Base-by-base conservation (phyloP, 2,113 vertebrate species). In the Hymenochirus boettgeri region DNA sequence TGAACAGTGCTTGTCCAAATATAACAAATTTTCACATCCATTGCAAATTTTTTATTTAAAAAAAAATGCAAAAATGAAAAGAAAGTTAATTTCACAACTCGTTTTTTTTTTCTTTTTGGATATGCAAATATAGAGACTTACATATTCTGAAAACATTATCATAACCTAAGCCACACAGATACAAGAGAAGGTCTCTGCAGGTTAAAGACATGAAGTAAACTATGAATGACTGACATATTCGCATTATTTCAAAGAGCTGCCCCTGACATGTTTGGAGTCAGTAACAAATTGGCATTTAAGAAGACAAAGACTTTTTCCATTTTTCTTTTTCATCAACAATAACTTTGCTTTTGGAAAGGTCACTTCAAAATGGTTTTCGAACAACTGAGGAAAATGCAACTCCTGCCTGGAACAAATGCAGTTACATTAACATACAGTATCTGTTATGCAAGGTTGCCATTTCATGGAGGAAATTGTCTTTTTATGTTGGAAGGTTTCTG, bases 171-270 rank as follows among this genome's bases (percentile, higher is more conserved):
- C 58, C 47, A 69, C 65, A 24, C 15, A 60, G 47, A 50, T 67
- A 67, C 65, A 67, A 42, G 47, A 53, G 47, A 60, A 69, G 65
- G 65, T 59, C 65, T 60, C 48, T 53, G 57, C 65, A 67, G 65
- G 65, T 67, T 47, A 67, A 59, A 67, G 65, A 59, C 47, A 42
- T 59, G 52, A 67, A 52, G 46, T 67, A 48, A 67, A 60, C 65
- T 60, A 69, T 69, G 60, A 69, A 60, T 69, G 65, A 69, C 65
- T 69, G 65, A 60, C 65, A 69, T 69, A 69, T 60, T 53, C 47
- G 53, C 60, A 57, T 69, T 69, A 69, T 58, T 69, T 69, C 56
- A 60, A 52, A 69, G 56, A 69, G 65, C 57, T 46, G 48, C 35
- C 42, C 57, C 22, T 53, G 65, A 69, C 57, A 60, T 69, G 56